Percentiles rank a stretch among this genome's conserved stretches.
Conservation (phyloP, 2,888 invertebrate genomes). For the Polyommatus iphigenia region DNA sequence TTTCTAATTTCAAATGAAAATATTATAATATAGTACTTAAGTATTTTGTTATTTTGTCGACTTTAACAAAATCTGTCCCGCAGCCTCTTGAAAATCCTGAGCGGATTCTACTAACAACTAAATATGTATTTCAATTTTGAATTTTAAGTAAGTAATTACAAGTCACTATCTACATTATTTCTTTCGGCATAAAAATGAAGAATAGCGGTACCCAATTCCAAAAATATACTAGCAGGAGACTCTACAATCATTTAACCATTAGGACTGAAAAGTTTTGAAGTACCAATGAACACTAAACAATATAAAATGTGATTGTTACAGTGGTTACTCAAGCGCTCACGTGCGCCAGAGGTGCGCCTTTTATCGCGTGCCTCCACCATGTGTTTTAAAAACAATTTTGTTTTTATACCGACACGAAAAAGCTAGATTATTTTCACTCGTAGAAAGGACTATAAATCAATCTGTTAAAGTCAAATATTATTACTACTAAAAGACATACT, state of each 20-base stretch:
- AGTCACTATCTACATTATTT: background rate
- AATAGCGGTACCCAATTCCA: background rate
- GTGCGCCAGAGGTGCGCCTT: slow-evolving; percentile 39
- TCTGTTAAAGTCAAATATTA: background rate
- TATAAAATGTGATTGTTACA: slow-evolving; percentile 39
- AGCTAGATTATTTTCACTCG: background rate
- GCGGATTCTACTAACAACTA: no score
- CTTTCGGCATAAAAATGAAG: background rate
- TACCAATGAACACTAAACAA: slow-evolving; percentile 31
- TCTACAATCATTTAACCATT: background rate
- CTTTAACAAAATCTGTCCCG: no score
- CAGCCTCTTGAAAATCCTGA: no score
- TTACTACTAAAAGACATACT: background rate
- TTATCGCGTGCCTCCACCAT: slow-evolving; percentile 30
- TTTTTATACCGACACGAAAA: slow-evolving; percentile 22
- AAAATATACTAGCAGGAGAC: background rate
- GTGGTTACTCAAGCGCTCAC: slow-evolving; percentile 43
- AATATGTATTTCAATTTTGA: no score
- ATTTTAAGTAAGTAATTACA: no score
- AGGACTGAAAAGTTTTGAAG: background rate
- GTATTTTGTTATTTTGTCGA: no score
- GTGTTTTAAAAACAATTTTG: slow-evolving; percentile 27
- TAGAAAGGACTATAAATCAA: background rate
- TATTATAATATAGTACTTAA: no score
- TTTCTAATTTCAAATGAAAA: no score